Evolutionary conservation across 37 sponge, comb jelly and placozoan species (phyloP).

Genomic region (Chondrilla cf. caribensis): DNA sequence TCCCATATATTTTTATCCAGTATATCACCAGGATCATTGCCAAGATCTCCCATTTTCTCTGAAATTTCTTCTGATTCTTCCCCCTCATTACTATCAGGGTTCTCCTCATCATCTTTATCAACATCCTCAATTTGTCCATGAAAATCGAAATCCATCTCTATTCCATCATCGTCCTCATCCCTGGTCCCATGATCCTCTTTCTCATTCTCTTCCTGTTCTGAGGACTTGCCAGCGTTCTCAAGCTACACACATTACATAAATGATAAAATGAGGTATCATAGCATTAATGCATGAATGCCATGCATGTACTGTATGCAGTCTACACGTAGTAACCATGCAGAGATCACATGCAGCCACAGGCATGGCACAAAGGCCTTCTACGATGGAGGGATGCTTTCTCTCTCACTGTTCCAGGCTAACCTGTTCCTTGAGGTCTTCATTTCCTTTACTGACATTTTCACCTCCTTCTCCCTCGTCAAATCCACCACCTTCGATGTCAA

Average conservation of each 20-base stretch:
- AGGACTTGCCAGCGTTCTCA: constrained; percentile 29
- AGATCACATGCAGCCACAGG: too few species aligned
- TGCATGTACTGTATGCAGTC: neutral
- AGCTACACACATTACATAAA: constrained; percentile 2
- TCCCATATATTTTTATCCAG: constrained; percentile 86
- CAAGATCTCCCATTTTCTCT: constrained; percentile 62
- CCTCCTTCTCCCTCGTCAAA: constrained; percentile 87
- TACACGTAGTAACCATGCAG: too few species aligned
- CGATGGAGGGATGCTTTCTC: too few species aligned
- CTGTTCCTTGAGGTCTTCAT: constrained; percentile 40
- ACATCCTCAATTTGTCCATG: constrained; percentile 46
- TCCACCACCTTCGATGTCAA: constrained; percentile 80
- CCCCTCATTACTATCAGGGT: constrained; percentile 23
- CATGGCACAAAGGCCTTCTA: too few species aligned
- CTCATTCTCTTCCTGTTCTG: constrained; percentile 13
- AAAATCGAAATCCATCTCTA: constrained; percentile 87
- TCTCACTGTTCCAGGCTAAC: too few species aligned
- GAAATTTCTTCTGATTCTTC: constrained; percentile 20
- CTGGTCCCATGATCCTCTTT: constrained; percentile 6
- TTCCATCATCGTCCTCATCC: constrained; percentile 59
- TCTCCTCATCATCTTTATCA: constrained; percentile 30
- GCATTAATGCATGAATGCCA: neutral
- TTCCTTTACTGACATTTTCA: constrained; percentile 75
- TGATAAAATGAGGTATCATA: neutral
- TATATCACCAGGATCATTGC: constrained; percentile 28